A percentile compares a stretch with the other conserved stretches of the same genome.
These are phyloP conservation scores for Sorex araneus DNA, from an alignment of 2,113 vertebrate genomes.

Conservation along the genomic window DNA sequence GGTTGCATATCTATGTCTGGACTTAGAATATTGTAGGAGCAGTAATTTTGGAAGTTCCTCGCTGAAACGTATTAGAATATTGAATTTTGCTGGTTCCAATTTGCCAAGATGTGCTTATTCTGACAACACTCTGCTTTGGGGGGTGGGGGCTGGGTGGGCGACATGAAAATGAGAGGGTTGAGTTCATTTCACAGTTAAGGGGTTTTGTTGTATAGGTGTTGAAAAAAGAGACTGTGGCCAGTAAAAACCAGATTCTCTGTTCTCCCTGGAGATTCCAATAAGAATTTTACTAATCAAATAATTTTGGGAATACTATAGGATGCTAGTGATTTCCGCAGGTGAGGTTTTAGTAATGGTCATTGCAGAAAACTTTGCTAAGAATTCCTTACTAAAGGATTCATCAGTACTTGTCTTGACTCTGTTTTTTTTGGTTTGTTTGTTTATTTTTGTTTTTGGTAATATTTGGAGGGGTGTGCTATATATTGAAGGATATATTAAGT, in stretches of 20 bases:
- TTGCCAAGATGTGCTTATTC: background rate
- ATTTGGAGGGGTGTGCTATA: background rate
- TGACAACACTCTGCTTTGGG: background rate
- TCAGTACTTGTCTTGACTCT: conserved; percentile 5
- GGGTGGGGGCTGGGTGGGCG: background rate
- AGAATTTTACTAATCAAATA: background rate
- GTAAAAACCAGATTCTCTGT: background rate
- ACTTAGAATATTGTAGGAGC: background rate
- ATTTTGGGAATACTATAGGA: background rate
- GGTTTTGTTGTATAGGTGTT: background rate
- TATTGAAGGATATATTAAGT: conserved; percentile 17
- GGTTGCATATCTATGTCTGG: background rate
- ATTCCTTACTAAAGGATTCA: conserved; percentile 37
- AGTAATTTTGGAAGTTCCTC: background rate
- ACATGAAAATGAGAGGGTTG: conserved; percentile 24
- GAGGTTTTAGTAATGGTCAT: conserved; percentile 10
- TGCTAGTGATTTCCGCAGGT: conserved; percentile 45
- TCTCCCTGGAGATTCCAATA: background rate
- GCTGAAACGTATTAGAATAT: background rate
- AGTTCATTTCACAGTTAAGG: background rate
- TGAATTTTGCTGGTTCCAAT: background rate
- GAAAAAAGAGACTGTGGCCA: background rate
- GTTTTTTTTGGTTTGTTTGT: background rate
- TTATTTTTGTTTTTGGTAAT: background rate
- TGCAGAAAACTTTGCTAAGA: background rate